Percentiles rank a stretch among this genome's conserved stretches.
Evolutionary conservation across 2,113 vertebrate species (phyloP).

Genomic region (Ochotona curzoniae): DNA sequence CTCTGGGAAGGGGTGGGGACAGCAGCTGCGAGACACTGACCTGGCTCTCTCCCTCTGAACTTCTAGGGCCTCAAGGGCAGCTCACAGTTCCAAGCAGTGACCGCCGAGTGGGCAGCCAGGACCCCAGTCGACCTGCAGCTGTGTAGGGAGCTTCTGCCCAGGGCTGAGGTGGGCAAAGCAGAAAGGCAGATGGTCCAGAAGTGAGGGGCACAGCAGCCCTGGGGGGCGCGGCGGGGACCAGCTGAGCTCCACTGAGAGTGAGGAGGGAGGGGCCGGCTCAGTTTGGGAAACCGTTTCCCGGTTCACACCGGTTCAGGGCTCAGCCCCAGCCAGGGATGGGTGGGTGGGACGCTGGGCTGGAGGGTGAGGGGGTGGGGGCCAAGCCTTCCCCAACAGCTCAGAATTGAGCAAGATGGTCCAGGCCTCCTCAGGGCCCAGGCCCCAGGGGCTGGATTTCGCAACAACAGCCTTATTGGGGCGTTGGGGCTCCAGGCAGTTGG

Average conservation of each 20-base stretch:
- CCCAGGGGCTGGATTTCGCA: constrained; percentile 23
- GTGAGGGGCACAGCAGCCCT: constrained; percentile 60
- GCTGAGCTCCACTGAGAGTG: neutral
- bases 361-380: neutral
- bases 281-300: neutral
- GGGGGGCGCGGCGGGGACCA: too few relatives aligned
- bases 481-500: neutral
- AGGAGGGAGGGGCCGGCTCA: neutral
- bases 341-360: neutral
- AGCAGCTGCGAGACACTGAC: neutral
- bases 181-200: constrained; percentile 82
- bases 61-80: neutral
- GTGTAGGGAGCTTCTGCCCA: too few relatives aligned
- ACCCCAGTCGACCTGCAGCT: neutral
- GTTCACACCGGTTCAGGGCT: neutral
- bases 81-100: neutral
- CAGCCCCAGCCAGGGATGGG: neutral
- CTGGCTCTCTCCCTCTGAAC: neutral
- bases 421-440: neutral
- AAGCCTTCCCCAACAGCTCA: neutral
- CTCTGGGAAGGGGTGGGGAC: neutral
- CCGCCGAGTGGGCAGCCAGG: accelerated
- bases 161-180: constrained; percentile 85
- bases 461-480: neutral
- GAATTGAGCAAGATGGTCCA: constrained; percentile 17